Evolutionary conservation across 2,888 invertebrate species (phyloP).

Genomic region (Xanthia icteritia): DNA sequence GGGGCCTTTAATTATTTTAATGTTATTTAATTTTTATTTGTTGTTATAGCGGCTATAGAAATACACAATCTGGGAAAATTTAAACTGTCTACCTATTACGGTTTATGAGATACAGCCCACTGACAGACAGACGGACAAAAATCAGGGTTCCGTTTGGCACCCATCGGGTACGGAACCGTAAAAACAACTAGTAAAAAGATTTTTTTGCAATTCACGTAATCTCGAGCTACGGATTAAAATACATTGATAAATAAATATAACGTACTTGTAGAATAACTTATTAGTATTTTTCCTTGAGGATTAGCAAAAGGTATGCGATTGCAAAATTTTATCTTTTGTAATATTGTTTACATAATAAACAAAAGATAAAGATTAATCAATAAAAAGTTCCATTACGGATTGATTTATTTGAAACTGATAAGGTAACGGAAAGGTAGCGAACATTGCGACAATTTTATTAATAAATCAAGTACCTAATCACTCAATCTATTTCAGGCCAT

Average conservation of each 20-base stretch:
- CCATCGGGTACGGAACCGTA: no score
- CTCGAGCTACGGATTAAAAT: background rate
- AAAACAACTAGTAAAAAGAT: no score
- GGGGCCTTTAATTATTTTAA: no score
- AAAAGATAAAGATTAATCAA: constrained; percentile 17
- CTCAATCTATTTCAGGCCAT: background rate
- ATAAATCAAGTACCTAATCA: constrained; percentile 3
- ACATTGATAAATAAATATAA: background rate
- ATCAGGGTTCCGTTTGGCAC: no score
- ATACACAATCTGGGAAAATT: no score
- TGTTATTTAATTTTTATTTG: no score
- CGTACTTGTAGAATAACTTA: background rate
- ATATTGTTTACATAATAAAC: constrained; percentile 23
- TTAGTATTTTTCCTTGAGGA: constrained; percentile 14
- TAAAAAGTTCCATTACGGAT: constrained; percentile 46
- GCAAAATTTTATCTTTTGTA: constrained; percentile 29
- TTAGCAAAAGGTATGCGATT: constrained; percentile 29
- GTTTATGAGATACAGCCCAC: no score
- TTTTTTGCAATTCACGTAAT: background rate
- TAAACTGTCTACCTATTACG: no score
- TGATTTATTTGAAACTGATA: constrained; percentile 14
- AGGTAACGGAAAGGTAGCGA: constrained; percentile 9
- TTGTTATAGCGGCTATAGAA: no score
- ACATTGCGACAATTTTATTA: background rate
- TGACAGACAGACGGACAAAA: no score